Evolutionary conservation across 2,797 vertebrate genomes (phyloP).

Genomic region (Gadopsis marmoratus): DNA sequence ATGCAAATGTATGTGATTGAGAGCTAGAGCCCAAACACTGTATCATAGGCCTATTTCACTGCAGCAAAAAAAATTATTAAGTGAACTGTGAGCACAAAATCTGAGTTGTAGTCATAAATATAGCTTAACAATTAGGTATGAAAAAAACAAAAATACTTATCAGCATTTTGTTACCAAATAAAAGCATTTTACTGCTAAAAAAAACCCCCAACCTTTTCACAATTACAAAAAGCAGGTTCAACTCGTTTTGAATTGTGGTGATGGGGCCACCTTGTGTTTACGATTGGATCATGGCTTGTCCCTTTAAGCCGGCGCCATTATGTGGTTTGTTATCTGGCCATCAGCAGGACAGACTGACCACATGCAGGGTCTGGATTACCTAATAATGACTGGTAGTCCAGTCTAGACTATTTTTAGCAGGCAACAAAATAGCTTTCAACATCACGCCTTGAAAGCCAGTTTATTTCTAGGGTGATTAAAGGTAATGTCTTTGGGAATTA

Average conservation of each 20-base stretch:
- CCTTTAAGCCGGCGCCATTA: slow-evolving; percentile 22
- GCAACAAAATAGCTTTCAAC: slow-evolving; percentile 21
- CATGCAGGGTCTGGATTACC: slow-evolving; percentile 37
- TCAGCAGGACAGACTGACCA: slow-evolving; percentile 35
- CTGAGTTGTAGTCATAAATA: neutral
- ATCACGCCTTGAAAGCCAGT: slow-evolving; percentile 1
- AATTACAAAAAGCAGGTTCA: neutral
- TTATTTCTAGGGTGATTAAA: neutral
- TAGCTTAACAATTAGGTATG: neutral
- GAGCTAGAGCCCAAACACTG: neutral
- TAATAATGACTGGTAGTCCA: neutral
- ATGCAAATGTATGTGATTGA: too few relatives aligned
- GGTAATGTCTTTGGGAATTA: slow-evolving; percentile 2
- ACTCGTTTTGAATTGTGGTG: neutral
- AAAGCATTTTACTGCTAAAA: neutral
- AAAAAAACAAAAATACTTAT: too few relatives aligned
- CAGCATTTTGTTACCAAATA: neutral
- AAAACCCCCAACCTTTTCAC: too few relatives aligned
- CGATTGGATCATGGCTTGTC: neutral
- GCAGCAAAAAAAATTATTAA: neutral
- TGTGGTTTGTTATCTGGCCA: slow-evolving; percentile 34
- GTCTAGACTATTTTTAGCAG: slow-evolving; percentile 40
- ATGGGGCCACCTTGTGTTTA: neutral
- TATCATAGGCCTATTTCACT: neutral
- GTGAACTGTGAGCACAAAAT: neutral